These are phyloP conservation scores for Oconnorella tubifera DNA, from an alignment of 2,888 invertebrate species.

Conservation along the genomic window DNA sequence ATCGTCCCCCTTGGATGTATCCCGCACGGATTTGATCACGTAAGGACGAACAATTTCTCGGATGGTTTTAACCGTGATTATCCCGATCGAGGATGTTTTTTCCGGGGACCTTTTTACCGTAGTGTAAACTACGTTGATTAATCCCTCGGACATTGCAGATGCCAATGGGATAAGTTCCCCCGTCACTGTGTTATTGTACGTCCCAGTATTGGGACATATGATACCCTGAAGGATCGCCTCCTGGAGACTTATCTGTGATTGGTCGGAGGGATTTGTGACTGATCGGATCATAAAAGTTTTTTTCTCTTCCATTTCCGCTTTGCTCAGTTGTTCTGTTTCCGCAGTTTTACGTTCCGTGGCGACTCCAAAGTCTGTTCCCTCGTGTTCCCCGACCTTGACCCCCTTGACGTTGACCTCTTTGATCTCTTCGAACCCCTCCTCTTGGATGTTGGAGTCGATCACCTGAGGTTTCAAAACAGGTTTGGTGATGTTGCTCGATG, in stretches of 20 bases:
- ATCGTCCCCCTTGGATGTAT: constrained; percentile 19
- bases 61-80: constrained; percentile 52
- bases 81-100: constrained; percentile 49
- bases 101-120: constrained; percentile 39
- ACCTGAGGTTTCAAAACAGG: neutral
- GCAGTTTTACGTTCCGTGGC: constrained; percentile 35
- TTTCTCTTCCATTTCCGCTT: constrained; percentile 47
- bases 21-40: constrained; percentile 16
- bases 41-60: constrained; percentile 34
- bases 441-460: neutral
- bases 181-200: constrained; percentile 28
- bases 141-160: constrained; percentile 48
- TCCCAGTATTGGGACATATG: constrained; percentile 28
- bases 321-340: constrained; percentile 44
- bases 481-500: neutral
- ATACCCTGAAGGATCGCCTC: constrained; percentile 35
- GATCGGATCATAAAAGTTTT: constrained; percentile 43
- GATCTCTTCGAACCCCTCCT: constrained; percentile 16
- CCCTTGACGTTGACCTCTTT: constrained; percentile 1
- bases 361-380: constrained; percentile 25
- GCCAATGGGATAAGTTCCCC: constrained; percentile 40
- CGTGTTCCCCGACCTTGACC: neutral
- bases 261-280: constrained; percentile 65
- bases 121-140: constrained; percentile 37
- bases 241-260: constrained; percentile 30